Base-by-base conservation (phyloP, 2,888 invertebrate genomes). In the Clusia tigrina region DNA sequence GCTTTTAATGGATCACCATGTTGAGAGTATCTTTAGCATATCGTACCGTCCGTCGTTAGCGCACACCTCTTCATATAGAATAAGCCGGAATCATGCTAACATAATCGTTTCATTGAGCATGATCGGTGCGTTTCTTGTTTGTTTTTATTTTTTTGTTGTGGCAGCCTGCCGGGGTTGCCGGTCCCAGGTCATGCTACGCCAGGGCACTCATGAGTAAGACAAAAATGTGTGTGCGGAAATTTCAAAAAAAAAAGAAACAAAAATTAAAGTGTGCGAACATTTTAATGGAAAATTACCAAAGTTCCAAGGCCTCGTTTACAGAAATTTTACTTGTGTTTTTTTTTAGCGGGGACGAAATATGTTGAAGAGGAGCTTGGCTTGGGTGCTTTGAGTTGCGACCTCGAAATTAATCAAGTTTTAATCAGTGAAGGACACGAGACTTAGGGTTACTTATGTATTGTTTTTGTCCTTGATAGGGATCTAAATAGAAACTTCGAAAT, bases 281-380 rank as follows among this genome's bases (percentile, higher is more conserved):
- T 32, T 32, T 32, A 23, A 63, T 68, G 70, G 70, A 70, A 70
- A 70, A 66, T 68, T 67, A 63, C 70, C 66, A 68, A 67, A 25
- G 63, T 60, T 64, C 9, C 15, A 42, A 6, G 32, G 32, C 32
- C n/a, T n/a, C 12, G 32, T 32, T 32, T 32, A 32, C 32, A 32
- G 32, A 32, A 32, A 32, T 9, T 32, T 32, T 32, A 32, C n/a
- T n/a, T n/a, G n/a, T n/a, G n/a, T n/a, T n/a, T n/a, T n/a, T n/a
- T n/a, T n/a, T n/a, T n/a, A n/a, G n/a, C n/a, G n/a, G n/a, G n/a
- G n/a, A n/a, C n/a, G n/a, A n/a, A n/a, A n/a, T n/a, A n/a, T n/a
- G n/a, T n/a, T n/a, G n/a, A n/a, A n/a, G n/a, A n/a, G n/a, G n/a
- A n/a, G n/a, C n/a, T n/a, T n/a, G n/a, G n/a, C n/a, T n/a, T n/a